A percentile compares a stretch with the other conserved stretches of the same genome.
Evolutionary conservation across 2,888 invertebrate species (phyloP).

Genomic region (Sialis fuliginosa): DNA sequence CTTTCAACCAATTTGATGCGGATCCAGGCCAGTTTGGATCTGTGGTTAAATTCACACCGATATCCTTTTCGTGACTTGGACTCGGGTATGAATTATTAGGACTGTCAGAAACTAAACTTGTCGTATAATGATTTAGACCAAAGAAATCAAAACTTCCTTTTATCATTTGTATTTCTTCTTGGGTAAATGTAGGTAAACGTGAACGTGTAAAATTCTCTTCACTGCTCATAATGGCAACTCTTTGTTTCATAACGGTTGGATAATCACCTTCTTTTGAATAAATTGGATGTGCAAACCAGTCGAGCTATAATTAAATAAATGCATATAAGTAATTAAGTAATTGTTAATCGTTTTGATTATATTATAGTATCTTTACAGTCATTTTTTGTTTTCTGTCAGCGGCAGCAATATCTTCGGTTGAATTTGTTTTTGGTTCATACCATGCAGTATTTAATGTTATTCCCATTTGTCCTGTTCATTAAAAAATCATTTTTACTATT

Average conservation of each 20-base stretch:
- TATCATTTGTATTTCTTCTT: constrained; percentile 24
- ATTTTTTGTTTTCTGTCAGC: constrained; percentile 11
- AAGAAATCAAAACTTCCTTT: constrained; percentile 41
- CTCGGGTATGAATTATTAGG: constrained; percentile 9
- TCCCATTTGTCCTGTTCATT: constrained; percentile 12
- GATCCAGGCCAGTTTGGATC: constrained; percentile 27
- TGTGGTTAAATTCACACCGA: constrained; percentile 22
- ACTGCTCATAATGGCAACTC: constrained; percentile 24
- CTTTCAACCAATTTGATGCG: constrained; percentile 28
- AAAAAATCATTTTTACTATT: no score
- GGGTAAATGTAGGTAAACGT: constrained; percentile 26
- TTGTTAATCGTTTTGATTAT: background rate
- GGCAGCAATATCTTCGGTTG: constrained; percentile 36
- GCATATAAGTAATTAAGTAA: background rate
- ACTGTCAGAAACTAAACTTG: constrained; percentile 21
- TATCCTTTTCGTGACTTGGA: constrained; percentile 15
- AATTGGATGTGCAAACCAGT: constrained; percentile 29
- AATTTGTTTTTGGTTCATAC: constrained; percentile 38
- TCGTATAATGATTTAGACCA: constrained; percentile 45
- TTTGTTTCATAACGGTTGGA: constrained; percentile 27
- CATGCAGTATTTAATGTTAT: constrained; percentile 42
- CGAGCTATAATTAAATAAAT: constrained; percentile 18
- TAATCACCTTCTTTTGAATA: constrained; percentile 30
- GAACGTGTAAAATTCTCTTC: constrained; percentile 25
- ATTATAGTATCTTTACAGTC: background rate